Percentiles rank a stretch among this genome's conserved stretches.
Evolutionary conservation across 2,113 vertebrate genomes (phyloP).

Genomic region (Gavia stellata): DNA sequence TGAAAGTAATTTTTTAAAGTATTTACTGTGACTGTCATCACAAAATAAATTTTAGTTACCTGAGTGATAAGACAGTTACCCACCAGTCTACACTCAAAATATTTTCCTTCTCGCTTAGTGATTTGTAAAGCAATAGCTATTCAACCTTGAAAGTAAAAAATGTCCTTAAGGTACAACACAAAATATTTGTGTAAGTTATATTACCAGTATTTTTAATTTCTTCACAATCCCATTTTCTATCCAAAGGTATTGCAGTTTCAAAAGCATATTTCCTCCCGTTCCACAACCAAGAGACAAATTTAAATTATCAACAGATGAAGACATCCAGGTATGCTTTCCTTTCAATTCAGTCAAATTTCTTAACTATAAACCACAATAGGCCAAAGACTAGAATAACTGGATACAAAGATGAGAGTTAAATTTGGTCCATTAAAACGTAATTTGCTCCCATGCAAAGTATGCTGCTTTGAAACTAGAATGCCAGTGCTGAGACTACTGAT

Average conservation of each 20-base stretch:
- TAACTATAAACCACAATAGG: not conserved
- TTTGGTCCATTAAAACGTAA: not conserved
- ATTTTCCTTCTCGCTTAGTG: not conserved
- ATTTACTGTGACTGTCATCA: not conserved
- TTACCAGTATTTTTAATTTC: not conserved
- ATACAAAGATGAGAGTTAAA: not conserved
- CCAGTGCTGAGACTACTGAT: not conserved
- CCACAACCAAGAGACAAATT: constrained; percentile 44
- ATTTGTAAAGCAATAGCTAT: not conserved
- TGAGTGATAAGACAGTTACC: not conserved
- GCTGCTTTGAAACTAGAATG: not conserved
- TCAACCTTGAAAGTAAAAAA: not conserved
- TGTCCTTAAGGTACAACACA: not conserved
- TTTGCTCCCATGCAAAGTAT: not conserved
- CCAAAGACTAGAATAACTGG: not conserved
- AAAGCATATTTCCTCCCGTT: not conserved
- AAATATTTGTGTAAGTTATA: not conserved
- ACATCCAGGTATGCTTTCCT: constrained; percentile 14
- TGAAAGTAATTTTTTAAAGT: not conserved
- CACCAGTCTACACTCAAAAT: not conserved
- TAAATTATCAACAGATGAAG: not conserved
- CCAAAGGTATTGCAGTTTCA: not conserved
- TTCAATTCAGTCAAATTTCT: not conserved
- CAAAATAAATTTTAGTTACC: not conserved
- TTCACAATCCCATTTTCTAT: not conserved